Base-by-base conservation (phyloP, 2,888 invertebrate genomes). In the Yponomeuta sedellus region DNA sequence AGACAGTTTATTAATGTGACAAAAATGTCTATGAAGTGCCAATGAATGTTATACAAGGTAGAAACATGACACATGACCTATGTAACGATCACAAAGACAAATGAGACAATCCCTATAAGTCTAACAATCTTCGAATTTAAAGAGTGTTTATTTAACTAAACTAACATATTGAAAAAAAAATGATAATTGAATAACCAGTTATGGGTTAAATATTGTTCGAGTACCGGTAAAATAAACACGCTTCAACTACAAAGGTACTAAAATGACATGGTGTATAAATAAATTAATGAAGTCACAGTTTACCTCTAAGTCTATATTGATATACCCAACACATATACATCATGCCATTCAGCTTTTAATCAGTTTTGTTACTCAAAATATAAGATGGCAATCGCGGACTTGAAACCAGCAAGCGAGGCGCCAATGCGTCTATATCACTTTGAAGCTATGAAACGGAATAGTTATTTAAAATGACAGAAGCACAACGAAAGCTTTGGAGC, bases 271-370 rank as follows among this genome's bases (percentile, higher is more conserved):
- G 28, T 12, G 34, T 19, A 19, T 62, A 34, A 34, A 34, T 34
- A 34, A 34, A 34, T 34, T n/a, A 39, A 16, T 61, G 28, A 34
- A 8, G n/a, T 39, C 8, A 34, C 34, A 62, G 25, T 25, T 62
- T 44, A 19, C 12, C 40, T 19, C 63, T 63, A 63, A 12, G 44
- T 22, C 63, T 63, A 63, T 22, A 44, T 63, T 44, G 10, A 61
- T 66, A 64, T 66, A 65, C 68, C 80, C 82, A 82, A 84, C 84
- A 87, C 83, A 85, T 82, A 83, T 81, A 88, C 84, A 84, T 79
- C 89, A 89, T 88, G 88, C 89, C 79, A 78, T 75, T 77, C 78
- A 81, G 73, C 70, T 74, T 69, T 72, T 66, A 65, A 68, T 66
- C 61, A 70, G 61, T 20, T 66, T 64, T 69, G 66, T 68, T 68